Evolutionary conservation across 2,113 vertebrate genomes (phyloP).

Genomic region (Rhabdomys dilectus): DNA sequence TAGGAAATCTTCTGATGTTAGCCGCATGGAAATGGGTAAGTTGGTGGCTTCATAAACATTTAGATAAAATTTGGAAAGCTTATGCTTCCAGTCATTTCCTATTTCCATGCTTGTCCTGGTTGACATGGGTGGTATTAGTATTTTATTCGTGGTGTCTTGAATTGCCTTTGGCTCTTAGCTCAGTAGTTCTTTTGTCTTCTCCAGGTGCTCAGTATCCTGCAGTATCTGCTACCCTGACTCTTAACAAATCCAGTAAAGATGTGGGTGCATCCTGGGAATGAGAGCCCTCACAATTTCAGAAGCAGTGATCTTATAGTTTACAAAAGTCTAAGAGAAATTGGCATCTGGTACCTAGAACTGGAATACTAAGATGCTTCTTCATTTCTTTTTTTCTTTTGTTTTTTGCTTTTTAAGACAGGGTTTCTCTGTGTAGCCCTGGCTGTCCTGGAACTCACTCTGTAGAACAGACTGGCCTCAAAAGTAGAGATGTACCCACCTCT

Average conservation of each 20-base stretch:
- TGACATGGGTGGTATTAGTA: neutral
- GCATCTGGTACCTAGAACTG: neutral
- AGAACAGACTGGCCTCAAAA: neutral
- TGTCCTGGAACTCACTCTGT: neutral
- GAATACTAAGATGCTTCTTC: neutral
- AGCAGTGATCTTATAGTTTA: neutral
- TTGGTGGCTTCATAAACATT: neutral
- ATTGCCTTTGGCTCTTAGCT: neutral
- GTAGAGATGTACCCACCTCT: neutral
- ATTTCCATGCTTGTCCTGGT: neutral
- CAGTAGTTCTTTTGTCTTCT: neutral
- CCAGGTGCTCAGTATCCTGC: neutral
- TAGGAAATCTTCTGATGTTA: neutral
- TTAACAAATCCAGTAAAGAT: conserved; percentile 1
- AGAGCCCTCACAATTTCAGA: neutral
- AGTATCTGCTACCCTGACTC: neutral
- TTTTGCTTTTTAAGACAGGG: neutral
- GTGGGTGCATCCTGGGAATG: neutral
- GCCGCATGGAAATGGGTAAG: conserved; percentile 44
- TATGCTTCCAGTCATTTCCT: neutral
- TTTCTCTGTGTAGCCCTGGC: neutral
- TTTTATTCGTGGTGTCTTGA: conserved; percentile 32
- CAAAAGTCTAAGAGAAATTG: neutral
- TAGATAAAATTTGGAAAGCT: neutral
- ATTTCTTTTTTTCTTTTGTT: neutral